Base-by-base conservation (phyloP, 2,888 invertebrate species). In the Cephus pygmeus region DNA sequence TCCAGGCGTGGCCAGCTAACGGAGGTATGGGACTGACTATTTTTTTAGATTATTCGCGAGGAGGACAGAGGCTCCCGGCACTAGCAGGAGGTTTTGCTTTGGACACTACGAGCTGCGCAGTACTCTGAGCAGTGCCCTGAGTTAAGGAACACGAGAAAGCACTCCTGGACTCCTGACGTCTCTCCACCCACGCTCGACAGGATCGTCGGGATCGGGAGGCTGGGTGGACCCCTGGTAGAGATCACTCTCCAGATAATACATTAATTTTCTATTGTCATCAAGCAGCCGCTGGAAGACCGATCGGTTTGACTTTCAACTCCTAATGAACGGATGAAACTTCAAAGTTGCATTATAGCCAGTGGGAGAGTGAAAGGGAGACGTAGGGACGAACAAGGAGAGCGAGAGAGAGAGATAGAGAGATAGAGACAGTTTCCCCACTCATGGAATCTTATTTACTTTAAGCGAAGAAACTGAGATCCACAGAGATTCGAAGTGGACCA, bases 91-190 rank as follows among this genome's bases (percentile, higher is more conserved):
- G 56, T 56, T 56, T 56, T 23, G 56, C 56, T 23, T 23, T 56
- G 56, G 56, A 56, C 23, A 56, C 56, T 56, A 23, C 23, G 56
- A 23, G 23, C 9, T 56, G 56, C 56, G 56, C 56, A 56, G 23
- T 56, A 56, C 56, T 56, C 56, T 23, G 56, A 56, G 56, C 56
- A 56, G 56, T 23, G 56, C 76, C 75, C 84, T 85, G 86, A 89
- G 89, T 91, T 91, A 91, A 90, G 90, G 88, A 91, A 91, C 91
- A 91, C 87, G 91, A 85, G 90, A 91, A 91, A 91, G 91, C 91
- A 91, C 91, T 91, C 90, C 88, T 90, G 86, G 88, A 90, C 88
- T 88, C 87, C 84, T 87, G 86, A 86, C 87, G 87, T 83, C 83
- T 83, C 84, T 83, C 85, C 85, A 85, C 82, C 75, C 76, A 69